Evolutionary conservation across 2,113 vertebrate species (phyloP).

Genomic region (Tamias sibiricus): DNA sequence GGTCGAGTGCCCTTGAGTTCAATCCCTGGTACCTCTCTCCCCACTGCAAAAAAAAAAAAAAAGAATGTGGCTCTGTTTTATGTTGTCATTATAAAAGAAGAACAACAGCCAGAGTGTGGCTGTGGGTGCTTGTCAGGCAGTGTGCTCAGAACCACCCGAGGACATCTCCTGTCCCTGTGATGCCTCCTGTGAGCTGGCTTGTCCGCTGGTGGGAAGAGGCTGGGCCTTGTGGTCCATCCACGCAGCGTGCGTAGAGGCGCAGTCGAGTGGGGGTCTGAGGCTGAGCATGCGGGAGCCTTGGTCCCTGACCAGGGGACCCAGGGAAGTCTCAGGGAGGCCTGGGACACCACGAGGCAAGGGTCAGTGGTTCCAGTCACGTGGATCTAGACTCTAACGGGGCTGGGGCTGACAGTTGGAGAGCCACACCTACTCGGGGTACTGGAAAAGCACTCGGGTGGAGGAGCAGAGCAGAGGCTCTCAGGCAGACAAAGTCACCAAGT

Average conservation of each 20-base stretch:
- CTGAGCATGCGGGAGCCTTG: neutral
- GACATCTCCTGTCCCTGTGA: neutral
- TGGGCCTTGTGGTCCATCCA: neutral
- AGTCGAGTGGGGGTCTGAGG: neutral
- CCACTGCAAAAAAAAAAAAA: too few relatives aligned
- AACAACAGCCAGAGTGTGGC: neutral
- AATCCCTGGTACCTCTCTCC: too few relatives aligned
- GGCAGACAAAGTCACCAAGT: neutral
- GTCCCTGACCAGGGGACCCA: accelerated
- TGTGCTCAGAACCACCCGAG: neutral
- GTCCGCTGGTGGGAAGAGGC: neutral
- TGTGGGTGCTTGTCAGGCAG: neutral
- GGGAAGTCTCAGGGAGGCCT: neutral
- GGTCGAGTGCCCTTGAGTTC: too few relatives aligned
- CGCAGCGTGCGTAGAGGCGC: neutral
- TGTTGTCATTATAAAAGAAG: neutral
- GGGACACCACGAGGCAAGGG: neutral
- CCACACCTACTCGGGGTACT: neutral
- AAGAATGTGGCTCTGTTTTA: neutral
- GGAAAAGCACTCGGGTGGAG: neutral
- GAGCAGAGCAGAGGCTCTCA: neutral
- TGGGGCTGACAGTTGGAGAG: neutral
- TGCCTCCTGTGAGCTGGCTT: neutral
- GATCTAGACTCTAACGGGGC: neutral
- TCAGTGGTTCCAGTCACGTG: neutral